Base-by-base conservation (phyloP, 2,113 vertebrate species). In the Fregetta grallaria region DNA sequence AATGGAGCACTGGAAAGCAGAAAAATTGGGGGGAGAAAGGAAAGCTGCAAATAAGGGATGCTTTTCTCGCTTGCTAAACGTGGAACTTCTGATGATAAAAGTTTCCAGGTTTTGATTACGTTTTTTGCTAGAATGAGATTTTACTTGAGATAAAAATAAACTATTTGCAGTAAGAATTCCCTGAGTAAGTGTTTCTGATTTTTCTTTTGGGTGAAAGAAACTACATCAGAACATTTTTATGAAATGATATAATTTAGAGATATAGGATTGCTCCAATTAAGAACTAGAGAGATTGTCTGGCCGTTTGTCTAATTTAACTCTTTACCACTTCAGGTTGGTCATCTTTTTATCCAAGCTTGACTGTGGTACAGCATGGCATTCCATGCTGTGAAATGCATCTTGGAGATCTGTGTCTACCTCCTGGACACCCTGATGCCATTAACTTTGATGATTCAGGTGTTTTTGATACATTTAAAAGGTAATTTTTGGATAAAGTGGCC, bases 391-490 rank as follows among this genome's bases (percentile, higher is more conserved):
- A 99, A 97, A 98, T 99, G 98, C 99, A 99, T 95, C 94, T 99
- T 97, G 99, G 99, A 90, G 99, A 99, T 94, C 93, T 99, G 96
- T 99, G 99, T 98, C 99, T 99, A 98, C 99, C 99, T 97, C 99
- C 99, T 86, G 99, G 99, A 98, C 99, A 99, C 98, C 99, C 99
- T 63, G 99, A 99, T 98, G 99, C 99, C 98, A 99, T 99, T 97
- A 99, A 99, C 98, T 99, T 99, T 98, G 99, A 99, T 94, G 99
- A 99, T 98, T 99, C 99, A 61, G 99, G 99, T 90, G 99, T 99
- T 97, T 99, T 99, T 98, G 99, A 99, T 98, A 99, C 99, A 92
- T 99, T 99, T 98, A 99, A 99, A 98, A 99, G 99, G 99, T 99
- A 99, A 97, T 95, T 96, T 58, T 96, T 96, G 70, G 88, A 95